Evolutionary conservation across 2,113 vertebrate genomes (phyloP).

Genomic region (Sinosuthora webbiana): DNA sequence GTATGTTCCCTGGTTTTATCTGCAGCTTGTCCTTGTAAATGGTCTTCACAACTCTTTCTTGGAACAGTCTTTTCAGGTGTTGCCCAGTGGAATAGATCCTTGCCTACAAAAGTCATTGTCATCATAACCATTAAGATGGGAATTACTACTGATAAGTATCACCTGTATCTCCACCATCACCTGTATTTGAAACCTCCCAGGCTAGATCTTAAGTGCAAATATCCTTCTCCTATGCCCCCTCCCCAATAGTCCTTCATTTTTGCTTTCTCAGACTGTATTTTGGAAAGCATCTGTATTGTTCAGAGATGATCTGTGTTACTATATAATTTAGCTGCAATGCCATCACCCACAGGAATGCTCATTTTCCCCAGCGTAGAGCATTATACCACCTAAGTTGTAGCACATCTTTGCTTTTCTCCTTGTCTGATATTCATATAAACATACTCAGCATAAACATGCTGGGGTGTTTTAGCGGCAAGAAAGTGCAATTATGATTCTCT

Average conservation of each 20-base stretch:
- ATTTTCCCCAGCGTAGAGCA: neutral
- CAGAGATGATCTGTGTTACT: neutral
- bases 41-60: neutral
- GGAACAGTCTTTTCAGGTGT: neutral
- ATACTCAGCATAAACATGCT: neutral
- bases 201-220: neutral
- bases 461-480: neutral
- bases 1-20: neutral
- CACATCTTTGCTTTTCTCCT: neutral
- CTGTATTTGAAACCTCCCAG: neutral
- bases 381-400: neutral
- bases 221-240: neutral
- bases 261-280: neutral
- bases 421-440: neutral
- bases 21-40: neutral
- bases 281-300: neutral
- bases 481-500: neutral
- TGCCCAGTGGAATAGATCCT: neutral
- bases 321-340: neutral
- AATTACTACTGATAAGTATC: neutral
- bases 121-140: neutral
- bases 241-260: neutral
- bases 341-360: neutral
- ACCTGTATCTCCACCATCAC: neutral
- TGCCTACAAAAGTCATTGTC: neutral